Conservation (phyloP, 2,113 vertebrate species). For the Spheniscus mendiculus region DNA sequence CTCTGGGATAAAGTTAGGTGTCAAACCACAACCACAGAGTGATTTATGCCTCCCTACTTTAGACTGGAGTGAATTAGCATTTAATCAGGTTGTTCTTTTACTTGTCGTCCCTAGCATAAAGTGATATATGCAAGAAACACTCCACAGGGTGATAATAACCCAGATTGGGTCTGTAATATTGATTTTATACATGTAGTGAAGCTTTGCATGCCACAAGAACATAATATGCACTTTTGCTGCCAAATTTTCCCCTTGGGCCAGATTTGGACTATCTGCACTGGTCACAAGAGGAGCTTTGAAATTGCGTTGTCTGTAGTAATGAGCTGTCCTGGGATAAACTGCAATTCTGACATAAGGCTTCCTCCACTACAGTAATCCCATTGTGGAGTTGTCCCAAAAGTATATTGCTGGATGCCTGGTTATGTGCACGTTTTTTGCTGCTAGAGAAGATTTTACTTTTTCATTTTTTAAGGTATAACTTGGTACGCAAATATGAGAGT, state of each 20-base stretch:
- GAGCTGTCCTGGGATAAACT: slow-evolving; percentile 43
- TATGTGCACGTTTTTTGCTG: not conserved
- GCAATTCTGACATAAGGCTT: not conserved
- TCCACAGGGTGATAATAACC: not conserved
- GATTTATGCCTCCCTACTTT: not conserved
- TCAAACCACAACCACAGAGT: not conserved
- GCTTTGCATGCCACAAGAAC: not conserved
- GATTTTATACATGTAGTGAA: not conserved
- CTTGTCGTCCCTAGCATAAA: not conserved
- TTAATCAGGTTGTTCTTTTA: not conserved
- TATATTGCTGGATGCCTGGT: not conserved
- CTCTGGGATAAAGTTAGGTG: not conserved
- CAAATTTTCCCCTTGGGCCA: not conserved
- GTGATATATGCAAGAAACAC: not conserved
- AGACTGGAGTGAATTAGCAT: not conserved
- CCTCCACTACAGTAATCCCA: slow-evolving; percentile 21
- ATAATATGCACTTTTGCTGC: not conserved
- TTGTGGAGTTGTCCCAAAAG: not conserved
- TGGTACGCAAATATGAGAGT: not conserved
- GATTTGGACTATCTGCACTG: not conserved
- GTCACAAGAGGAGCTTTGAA: slow-evolving; percentile 17
- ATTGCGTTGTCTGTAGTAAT: not conserved
- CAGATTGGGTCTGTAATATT: not conserved
- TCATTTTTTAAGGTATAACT: not conserved
- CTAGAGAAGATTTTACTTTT: not conserved